Conservation (phyloP, 2,113 vertebrate species). For the Dermatemys mawii region DNA sequence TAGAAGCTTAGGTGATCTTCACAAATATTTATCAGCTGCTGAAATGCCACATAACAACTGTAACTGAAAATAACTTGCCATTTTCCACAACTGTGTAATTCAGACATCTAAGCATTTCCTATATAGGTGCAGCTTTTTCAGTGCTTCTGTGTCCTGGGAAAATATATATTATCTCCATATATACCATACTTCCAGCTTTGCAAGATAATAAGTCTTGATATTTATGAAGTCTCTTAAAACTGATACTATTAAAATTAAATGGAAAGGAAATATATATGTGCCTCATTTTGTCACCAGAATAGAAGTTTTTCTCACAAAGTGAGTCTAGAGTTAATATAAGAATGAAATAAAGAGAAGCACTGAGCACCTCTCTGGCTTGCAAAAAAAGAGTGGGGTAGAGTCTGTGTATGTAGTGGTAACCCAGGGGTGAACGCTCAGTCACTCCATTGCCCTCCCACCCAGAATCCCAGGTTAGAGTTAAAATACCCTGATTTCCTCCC, state of each 20-base stretch:
- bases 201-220: not conserved
- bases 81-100: not conserved
- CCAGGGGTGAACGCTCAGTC: not conserved
- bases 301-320: not conserved
- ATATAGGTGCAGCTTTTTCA: not conserved
- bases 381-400: not conserved
- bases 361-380: too few relatives aligned
- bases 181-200: not conserved
- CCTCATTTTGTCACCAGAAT: not conserved
- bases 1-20: not conserved
- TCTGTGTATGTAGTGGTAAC: not conserved
- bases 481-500: not conserved
- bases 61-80: not conserved
- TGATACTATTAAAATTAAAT: not conserved
- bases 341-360: not conserved
- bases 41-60: conserved; percentile 15
- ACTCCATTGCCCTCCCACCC: too few relatives aligned
- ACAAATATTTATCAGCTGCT: not conserved
- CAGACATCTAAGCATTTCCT: conserved; percentile 18
- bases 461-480: not conserved
- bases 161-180: not conserved
- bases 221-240: not conserved
- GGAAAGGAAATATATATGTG: not conserved
- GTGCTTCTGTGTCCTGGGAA: not conserved
- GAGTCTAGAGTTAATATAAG: not conserved